phyloP scores from a whole-genome alignment of 2,113 vertebrate genomes.

The Connochaetes taurinus region DNA sequence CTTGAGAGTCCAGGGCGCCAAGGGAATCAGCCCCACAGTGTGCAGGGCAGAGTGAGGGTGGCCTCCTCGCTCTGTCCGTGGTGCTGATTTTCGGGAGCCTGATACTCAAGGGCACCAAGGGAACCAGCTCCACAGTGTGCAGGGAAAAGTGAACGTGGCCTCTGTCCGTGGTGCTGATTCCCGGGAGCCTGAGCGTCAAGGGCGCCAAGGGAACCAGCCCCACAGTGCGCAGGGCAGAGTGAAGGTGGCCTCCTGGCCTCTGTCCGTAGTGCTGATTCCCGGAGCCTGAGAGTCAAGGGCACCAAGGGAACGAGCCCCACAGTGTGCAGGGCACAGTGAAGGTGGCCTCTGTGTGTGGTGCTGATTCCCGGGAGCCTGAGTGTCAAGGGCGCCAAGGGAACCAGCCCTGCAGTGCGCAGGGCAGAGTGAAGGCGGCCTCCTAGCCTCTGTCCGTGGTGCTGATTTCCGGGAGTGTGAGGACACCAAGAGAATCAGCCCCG shows the following conservation, averaged over 20 bases:
- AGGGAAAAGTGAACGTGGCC: no score
- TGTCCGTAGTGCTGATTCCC: not conserved
- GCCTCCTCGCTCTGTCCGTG: no score
- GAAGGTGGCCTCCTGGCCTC: no score
- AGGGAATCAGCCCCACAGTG: no score
- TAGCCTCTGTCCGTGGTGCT: not conserved
- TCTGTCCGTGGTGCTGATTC: not conserved
- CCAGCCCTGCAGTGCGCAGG: fast-evolving
- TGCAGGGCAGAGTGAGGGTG: fast-evolving
- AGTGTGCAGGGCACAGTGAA: no score
- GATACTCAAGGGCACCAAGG: no score
- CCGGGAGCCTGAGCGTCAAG: not conserved
- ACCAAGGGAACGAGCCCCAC: no score
- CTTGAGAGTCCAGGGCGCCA: fast-evolving
- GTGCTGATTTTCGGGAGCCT: no score
- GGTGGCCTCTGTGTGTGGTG: not conserved
- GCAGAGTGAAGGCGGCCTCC: fast-evolving
- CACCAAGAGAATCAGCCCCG: not conserved
- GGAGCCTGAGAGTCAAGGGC: fast-evolving
- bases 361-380: not conserved
- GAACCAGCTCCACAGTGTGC: no score
- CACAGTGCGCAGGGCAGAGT: no score
- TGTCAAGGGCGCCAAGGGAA: fast-evolving
- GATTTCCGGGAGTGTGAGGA: fast-evolving
- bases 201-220: no score